Conservation (phyloP, 2,797 vertebrate species). For the Antennarius maculatus region DNA sequence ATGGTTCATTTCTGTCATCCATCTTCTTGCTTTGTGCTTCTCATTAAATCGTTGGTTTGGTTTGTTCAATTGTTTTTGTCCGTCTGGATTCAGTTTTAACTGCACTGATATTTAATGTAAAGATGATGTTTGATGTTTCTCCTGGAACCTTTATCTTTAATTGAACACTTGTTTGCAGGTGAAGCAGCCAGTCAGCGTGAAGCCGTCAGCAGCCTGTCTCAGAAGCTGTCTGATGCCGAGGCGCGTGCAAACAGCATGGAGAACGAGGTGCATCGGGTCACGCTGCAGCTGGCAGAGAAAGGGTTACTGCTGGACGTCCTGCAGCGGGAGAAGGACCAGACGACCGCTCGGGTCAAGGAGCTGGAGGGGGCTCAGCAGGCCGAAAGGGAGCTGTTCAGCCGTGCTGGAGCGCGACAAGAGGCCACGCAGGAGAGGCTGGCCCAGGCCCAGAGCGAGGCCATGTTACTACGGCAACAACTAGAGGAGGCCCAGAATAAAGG, state of each 20-base stretch:
- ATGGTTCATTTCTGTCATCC: no score
- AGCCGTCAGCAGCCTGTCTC: constrained; percentile 82
- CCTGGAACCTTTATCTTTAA: not conserved
- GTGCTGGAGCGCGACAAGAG: constrained; percentile 84
- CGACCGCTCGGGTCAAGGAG: constrained; percentile 80
- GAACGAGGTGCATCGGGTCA: constrained; percentile 87
- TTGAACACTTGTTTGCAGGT: not conserved
- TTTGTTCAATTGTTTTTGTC: no score
- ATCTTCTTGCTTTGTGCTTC: no score
- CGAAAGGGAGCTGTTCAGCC: constrained; percentile 83
- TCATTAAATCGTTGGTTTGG: no score
- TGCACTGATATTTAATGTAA: not conserved
- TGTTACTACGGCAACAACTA: constrained; percentile 89
- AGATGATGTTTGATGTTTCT: not conserved
- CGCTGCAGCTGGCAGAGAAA: constrained; percentile 87
- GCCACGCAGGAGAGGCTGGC: constrained; percentile 88
- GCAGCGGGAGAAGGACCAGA: constrained; percentile 85
- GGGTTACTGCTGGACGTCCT: constrained; percentile 83
- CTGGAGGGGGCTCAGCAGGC: constrained; percentile 79
- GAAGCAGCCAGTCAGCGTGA: constrained; percentile 81
- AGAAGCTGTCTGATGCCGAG: constrained; percentile 88
- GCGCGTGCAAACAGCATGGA: constrained; percentile 84
- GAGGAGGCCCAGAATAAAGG: constrained; percentile 90
- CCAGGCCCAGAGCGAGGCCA: constrained; percentile 88
- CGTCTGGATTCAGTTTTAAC: no score